A percentile compares a stretch with the other conserved stretches of the same genome.
Evolutionary conservation across 30 jellyfish, hydroid and myxozoan species (phyloP).

Genomic region (Sanderia malayensis): DNA sequence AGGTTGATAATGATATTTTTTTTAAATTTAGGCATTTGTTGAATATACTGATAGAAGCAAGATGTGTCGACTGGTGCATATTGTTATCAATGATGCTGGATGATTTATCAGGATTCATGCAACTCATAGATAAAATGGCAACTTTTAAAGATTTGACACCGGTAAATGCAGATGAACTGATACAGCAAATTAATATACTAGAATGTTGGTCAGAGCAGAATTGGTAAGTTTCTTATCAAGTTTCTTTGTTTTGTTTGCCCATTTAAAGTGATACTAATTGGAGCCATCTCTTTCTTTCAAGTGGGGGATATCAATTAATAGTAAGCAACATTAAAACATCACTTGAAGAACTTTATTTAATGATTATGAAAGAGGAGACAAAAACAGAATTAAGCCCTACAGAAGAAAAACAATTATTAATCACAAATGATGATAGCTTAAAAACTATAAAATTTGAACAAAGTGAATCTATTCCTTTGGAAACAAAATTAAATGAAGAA

Average conservation of each 20-base stretch:
- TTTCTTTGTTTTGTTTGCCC: no score
- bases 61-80: conserved; percentile 94
- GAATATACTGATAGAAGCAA: conserved; percentile 75
- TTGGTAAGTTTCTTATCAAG: conserved; percentile 66
- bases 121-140: conserved; percentile 63
- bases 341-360: conserved; percentile 53
- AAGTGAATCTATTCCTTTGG: conserved; percentile 15
- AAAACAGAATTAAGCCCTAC: conserved; percentile 21
- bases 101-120: conserved; percentile 57
- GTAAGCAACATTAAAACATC: conserved; percentile 55
- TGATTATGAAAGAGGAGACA: conserved; percentile 54
- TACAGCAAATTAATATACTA: conserved; percentile 52
- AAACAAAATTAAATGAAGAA: conserved; percentile 19
- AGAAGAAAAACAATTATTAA: conserved; percentile 37
- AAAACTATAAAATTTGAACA: conserved; percentile 12
- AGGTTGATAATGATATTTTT: no score
- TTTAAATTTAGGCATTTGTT: conserved; percentile 83
- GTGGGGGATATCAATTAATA: conserved; percentile 69
- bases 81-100: conserved; percentile 71
- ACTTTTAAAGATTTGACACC: conserved; percentile 68
- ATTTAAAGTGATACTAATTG: no score
- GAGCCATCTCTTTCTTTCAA: conserved; percentile 10
- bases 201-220: conserved; percentile 78
- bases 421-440: conserved; percentile 21
- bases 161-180: conserved; percentile 51